Evolutionary conservation across 1,140 invertebrate species (phyloP).

Genomic region (Diorhabda elongata): DNA sequence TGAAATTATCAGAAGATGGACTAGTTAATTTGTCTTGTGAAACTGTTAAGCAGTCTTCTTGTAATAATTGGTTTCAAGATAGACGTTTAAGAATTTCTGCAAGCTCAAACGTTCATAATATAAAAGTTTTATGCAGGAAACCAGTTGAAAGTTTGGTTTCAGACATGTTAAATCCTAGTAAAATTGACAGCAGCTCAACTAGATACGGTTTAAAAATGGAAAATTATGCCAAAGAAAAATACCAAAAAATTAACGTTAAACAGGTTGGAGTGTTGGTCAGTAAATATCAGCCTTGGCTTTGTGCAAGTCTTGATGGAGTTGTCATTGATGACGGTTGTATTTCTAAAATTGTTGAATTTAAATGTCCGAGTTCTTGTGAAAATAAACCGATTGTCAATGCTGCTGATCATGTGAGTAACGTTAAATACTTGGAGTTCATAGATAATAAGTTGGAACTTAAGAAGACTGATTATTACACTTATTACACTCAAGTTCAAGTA

Average conservation of each 20-base stretch:
- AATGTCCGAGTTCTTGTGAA: conserved; percentile 35
- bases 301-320: conserved; percentile 35
- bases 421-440: conserved; percentile 30
- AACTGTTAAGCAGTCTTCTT: neutral
- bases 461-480: conserved; percentile 25
- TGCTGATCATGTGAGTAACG: conserved; percentile 27
- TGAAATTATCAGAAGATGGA: neutral
- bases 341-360: conserved; percentile 36
- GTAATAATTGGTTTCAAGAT: neutral
- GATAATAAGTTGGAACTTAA: conserved; percentile 27
- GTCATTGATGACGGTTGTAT: conserved; percentile 26
- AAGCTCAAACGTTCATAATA: neutral
- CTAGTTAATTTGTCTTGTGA: neutral
- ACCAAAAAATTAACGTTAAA: conserved; percentile 13
- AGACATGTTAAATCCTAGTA: neutral
- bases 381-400: conserved; percentile 30
- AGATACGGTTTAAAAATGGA: neutral
- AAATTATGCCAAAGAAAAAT: neutral
- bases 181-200: neutral
- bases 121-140: neutral
- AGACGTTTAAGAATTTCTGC: neutral
- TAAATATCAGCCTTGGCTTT: conserved; percentile 34
- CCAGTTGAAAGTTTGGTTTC: neutral
- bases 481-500: conserved; percentile 36
- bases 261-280: conserved; percentile 29